Base-by-base conservation (phyloP, 2,113 vertebrate genomes). In the Caranx melampygus region DNA sequence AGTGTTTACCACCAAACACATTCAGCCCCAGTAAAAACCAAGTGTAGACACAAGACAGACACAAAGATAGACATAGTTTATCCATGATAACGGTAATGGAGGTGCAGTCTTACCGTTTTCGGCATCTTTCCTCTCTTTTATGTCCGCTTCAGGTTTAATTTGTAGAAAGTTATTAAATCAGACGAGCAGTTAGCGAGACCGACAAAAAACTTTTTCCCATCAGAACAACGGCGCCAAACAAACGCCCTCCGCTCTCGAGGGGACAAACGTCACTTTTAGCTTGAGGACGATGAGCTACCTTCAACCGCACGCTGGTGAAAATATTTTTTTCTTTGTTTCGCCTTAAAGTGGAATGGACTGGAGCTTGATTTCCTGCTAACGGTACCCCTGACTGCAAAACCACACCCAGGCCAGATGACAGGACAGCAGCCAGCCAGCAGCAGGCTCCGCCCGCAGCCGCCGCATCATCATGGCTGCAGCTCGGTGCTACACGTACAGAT, bases 341-440 rank as follows among this genome's bases (percentile, higher is more conserved):
- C 76, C 64, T 78, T 71, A 63, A 73, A 85, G 74, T 87, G 76
- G 87, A 92, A 83, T 54, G 68, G 80, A 81, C 85, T 72, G 70
- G 34, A 77, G 88, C 83, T 87, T 74, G 86, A 81, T 92, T 94
- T 93, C 94, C 94, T 95, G 93, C 94, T 96, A 96, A 96, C 95
- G 95, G 95, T 93, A 93, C 92, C 84, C 65, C 78, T 79, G 91
- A 93, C 92, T 92, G 88, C 83, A 94, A 83, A 95, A 96, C 95
- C 95, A 96, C 96, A 96, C 96, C 96, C 96, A 96, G 90, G 61
- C 77, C 82, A 26, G 84, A 94, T 92, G 92, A 93, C 90, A 93
- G 91, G 86, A 88, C 88, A 89, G 87, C 87, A 87, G 83, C 72
- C 83, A 84, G 86, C 72, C 69, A 63, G 82, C 71, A 21, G 66